Base-by-base conservation (phyloP, 2,888 invertebrate species). In the Alloscopus bannaensis region DNA sequence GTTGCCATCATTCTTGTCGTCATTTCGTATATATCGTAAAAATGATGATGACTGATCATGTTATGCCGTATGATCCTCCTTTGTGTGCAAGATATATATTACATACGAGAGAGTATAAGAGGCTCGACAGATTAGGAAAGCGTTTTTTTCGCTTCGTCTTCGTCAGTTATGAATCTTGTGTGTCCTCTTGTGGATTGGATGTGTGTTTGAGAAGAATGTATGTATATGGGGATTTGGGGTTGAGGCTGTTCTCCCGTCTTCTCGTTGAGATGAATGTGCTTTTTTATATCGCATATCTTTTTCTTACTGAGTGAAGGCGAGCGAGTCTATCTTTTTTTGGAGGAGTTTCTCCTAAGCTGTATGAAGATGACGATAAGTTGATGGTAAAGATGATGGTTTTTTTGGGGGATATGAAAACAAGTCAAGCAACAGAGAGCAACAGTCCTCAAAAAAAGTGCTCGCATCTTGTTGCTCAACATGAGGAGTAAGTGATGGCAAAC, bases 251-350 rank as follows among this genome's bases (percentile, higher is more conserved):
- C 22, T 18, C 3, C 8, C 16, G n/a, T 45, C 45, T 45, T 45
- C 13, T 45, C 8, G n/a, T 11, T 45, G 45, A n/a, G 45, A 11
- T 45, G 45, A 16, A 4, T 45, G 45, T 45, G 13, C n/a, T 45
- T 45, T 16, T 4, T 18, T 16, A 45, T 18, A 45, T 45, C 45
- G 4, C 45, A 45, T 45, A 16, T 57, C 22, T 28, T 18, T 60
- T 55, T 78, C 64, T 78, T 78, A 70, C 70, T 55, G 40, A 76
- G 64, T 57, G 77, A 78, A 78, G 77, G 77, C 52, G 59, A 78
- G 77, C 70, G 65, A 78, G 70, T 78, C 70, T 29, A 68, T 62
- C 59, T 62, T 47, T 47, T 13, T 47, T 47, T 4, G 18, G 11
- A 47, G 47, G 18, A n/a, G n/a, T 3, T 4, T 13, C n/a, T 47